Conservation (phyloP, 2,888 invertebrate species). For the Torymus auratus region DNA sequence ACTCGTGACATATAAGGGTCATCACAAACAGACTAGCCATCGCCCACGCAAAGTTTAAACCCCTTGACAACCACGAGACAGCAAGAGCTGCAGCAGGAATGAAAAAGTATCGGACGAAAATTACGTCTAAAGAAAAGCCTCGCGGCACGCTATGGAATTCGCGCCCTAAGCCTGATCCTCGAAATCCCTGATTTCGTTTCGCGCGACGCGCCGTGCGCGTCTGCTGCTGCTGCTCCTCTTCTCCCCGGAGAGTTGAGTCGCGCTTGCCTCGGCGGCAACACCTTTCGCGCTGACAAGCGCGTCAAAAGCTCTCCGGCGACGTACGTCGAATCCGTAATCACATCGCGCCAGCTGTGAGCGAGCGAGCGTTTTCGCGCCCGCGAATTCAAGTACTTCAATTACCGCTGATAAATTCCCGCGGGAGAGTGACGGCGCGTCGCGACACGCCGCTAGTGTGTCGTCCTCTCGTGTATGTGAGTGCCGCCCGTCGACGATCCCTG, state of each 20-base stretch:
- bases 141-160: too few relatives aligned
- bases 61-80: too few relatives aligned
- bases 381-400: constrained; percentile 52
- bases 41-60: too few relatives aligned
- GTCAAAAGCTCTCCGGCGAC: constrained; percentile 48
- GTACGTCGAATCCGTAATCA: constrained; percentile 54
- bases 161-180: constrained; percentile 44
- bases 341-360: constrained; percentile 32
- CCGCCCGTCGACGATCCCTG: neutral
- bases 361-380: neutral
- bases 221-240: neutral
- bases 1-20: too few relatives aligned
- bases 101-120: too few relatives aligned
- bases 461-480: neutral
- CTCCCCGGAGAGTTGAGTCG: constrained; percentile 1
- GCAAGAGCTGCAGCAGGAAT: too few relatives aligned
- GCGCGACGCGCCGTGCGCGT: neutral
- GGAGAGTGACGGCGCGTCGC: too few relatives aligned
- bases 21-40: too few relatives aligned
- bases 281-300: constrained; percentile 34
- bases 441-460: too few relatives aligned
- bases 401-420: constrained; percentile 29
- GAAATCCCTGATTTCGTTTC: constrained; percentile 53
- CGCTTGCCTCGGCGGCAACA: neutral
- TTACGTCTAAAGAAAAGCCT: too few relatives aligned